Conservation (phyloP, 2,888 invertebrate genomes). For the Leptopterna dolabrata region DNA sequence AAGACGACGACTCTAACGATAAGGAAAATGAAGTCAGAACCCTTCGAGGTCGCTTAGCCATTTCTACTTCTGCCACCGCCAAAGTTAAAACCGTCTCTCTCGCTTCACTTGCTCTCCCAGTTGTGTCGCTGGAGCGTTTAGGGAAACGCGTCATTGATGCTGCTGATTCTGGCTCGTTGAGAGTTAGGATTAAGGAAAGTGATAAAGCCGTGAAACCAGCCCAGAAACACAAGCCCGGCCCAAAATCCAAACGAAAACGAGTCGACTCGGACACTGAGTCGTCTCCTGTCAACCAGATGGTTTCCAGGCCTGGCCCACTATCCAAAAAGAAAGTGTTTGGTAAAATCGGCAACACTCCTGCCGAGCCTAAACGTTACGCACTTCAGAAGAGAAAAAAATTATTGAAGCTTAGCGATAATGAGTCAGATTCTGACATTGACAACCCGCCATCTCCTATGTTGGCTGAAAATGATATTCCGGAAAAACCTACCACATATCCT, state of each 20-base stretch:
- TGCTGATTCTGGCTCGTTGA: constrained; percentile 36
- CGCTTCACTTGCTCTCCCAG: not conserved
- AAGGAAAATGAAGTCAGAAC: not conserved
- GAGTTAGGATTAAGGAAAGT: constrained; percentile 39
- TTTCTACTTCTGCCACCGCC: not conserved
- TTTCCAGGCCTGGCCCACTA: constrained; percentile 7
- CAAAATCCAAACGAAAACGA: constrained; percentile 31
- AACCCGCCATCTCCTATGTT: constrained; percentile 3
- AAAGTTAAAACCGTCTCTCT: constrained; percentile 6
- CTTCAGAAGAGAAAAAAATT: not conserved
- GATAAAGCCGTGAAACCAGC: not conserved
- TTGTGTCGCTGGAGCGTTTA: not conserved
- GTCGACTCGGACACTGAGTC: constrained; percentile 17
- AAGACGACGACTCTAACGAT: not conserved
- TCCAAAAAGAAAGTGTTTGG: constrained; percentile 21
- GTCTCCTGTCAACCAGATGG: not conserved
- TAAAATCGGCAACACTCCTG: not conserved
- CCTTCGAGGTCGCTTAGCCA: not conserved
- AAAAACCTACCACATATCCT: not conserved
- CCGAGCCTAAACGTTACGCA: not conserved
- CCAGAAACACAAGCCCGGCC: not conserved
- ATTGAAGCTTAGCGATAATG: constrained; percentile 12
- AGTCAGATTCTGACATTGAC: constrained; percentile 26
- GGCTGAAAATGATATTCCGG: not conserved
- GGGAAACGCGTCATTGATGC: constrained; percentile 32